phyloP scores from a whole-genome alignment of 2,113 vertebrate genomes.

The Catharus fuscescens region DNA sequence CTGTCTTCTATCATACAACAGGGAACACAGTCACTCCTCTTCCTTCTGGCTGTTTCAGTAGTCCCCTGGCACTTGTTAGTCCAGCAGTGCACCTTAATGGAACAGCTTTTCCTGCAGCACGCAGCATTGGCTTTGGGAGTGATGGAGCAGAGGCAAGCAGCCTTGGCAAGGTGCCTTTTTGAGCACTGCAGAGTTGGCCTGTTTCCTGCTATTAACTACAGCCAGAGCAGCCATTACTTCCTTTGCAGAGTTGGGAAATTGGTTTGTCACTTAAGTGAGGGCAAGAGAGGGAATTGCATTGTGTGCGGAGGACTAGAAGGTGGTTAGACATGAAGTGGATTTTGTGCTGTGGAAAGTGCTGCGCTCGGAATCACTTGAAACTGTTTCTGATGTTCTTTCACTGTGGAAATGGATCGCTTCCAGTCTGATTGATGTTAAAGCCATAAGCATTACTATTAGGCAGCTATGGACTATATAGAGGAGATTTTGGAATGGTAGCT shows the following conservation, averaged over 20 bases:
- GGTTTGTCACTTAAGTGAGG: neutral
- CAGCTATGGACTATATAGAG: neutral
- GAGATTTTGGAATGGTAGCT: neutral
- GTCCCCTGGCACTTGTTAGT: neutral
- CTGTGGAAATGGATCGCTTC: neutral
- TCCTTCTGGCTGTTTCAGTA: neutral
- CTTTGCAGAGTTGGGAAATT: neutral
- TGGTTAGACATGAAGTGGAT: neutral
- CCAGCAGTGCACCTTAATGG: neutral
- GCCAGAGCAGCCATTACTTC: neutral
- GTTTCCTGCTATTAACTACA: neutral
- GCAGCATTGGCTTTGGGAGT: neutral
- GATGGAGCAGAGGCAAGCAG: neutral
- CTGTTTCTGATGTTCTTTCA: neutral
- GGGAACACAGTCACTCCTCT: neutral
- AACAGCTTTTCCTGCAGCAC: neutral
- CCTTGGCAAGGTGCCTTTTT: conserved; percentile 11
- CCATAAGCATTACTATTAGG: neutral
- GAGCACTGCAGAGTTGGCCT: conserved; percentile 19
- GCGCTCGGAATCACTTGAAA: neutral
- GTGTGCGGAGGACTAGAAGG: neutral
- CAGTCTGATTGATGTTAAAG: neutral
- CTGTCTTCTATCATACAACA: neutral
- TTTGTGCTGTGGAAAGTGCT: neutral
- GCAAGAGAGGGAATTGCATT: neutral